Evolutionary conservation across 2,888 invertebrate genomes (phyloP).

Genomic region (Orchesellides sinensis): DNA sequence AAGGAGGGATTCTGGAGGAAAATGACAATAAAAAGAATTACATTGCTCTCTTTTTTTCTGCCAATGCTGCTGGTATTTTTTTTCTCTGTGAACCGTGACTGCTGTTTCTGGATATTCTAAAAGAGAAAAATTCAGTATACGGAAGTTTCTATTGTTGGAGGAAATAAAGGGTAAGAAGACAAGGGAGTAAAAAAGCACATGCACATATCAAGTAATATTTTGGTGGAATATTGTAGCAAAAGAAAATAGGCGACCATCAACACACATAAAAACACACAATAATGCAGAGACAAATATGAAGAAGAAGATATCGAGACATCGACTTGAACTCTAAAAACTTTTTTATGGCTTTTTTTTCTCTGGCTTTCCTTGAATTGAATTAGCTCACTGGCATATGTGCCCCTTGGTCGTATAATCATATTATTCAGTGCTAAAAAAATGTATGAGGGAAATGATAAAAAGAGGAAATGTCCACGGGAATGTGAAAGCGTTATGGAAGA

Average conservation of each 20-base stretch:
- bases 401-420: background rate
- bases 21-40: conserved; percentile 68
- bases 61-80: conserved; percentile 17
- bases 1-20: conserved; percentile 60
- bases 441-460: background rate
- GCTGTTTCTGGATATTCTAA: conserved; percentile 10
- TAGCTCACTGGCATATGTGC: conserved; percentile 26
- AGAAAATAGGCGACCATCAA: conserved; percentile 45
- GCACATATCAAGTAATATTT: background rate
- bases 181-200: conserved; percentile 13
- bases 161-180: conserved; percentile 25
- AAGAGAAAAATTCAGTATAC: background rate
- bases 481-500: background rate
- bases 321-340: conserved; percentile 20
- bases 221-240: no score
- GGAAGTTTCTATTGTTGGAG: conserved; percentile 5
- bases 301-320: conserved; percentile 9
- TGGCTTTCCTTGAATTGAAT: conserved; percentile 20
- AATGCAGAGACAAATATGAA: conserved; percentile 32
- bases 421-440: background rate
- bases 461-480: background rate
- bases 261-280: conserved; percentile 46
- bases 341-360: conserved; percentile 24
- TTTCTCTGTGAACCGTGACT: conserved; percentile 27
- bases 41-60: conserved; percentile 45